These are phyloP conservation scores for Sphyrna mokarran DNA, from an alignment of 2,113 vertebrate genomes.

Conservation along the genomic window DNA sequence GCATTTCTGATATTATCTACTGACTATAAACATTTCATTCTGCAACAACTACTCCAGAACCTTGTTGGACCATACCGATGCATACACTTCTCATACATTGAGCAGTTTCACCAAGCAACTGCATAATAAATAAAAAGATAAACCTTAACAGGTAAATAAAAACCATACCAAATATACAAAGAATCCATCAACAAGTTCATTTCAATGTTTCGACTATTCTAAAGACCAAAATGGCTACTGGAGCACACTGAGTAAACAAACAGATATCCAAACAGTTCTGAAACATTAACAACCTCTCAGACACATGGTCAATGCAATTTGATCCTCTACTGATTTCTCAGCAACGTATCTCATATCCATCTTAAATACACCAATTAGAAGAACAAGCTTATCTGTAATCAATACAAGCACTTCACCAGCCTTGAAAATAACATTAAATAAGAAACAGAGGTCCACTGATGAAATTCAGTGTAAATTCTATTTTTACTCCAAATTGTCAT, in stretches of 20 bases:
- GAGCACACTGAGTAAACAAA: background rate
- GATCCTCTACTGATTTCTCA: background rate
- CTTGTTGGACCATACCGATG: background rate
- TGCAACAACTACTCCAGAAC: background rate
- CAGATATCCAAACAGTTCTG: background rate
- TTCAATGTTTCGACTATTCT: background rate
- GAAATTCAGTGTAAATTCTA: background rate
- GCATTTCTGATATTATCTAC: background rate
- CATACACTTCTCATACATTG: background rate
- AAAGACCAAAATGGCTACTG: background rate
- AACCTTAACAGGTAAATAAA: no score
- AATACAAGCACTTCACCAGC: conserved; percentile 13
- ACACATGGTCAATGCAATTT: background rate
- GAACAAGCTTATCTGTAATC: conserved; percentile 23
- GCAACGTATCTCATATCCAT: background rate
- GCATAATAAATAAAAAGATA: background rate
- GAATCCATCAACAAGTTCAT: background rate
- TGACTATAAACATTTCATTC: background rate
- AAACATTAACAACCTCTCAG: background rate
- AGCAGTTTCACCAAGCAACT: background rate
- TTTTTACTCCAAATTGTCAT: background rate
- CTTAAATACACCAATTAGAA: conserved; percentile 15
- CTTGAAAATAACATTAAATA: background rate
- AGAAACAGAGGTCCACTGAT: background rate
- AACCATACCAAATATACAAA: background rate